A percentile compares a stretch with the other conserved stretches of the same genome.
Conservation (phyloP, 2,113 vertebrate genomes). For the Oreochromis niloticus region DNA sequence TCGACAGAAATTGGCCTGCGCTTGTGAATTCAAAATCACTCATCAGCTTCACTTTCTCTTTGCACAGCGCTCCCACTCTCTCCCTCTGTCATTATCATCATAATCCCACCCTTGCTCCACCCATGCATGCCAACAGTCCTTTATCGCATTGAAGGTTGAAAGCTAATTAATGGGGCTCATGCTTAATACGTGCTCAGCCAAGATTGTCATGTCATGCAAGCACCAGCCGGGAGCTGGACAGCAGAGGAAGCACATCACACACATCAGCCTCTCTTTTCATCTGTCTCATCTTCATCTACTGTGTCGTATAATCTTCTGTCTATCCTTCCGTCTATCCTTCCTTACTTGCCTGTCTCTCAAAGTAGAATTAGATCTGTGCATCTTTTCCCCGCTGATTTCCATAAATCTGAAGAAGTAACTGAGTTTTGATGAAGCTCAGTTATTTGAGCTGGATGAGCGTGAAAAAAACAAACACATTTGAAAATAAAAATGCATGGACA, state of each 20-base stretch:
- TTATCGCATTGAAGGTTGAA: constrained; percentile 44
- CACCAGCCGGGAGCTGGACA: not conserved
- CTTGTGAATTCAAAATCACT: not conserved
- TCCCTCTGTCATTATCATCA: not conserved
- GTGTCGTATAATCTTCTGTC: not conserved
- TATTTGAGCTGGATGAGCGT: not conserved
- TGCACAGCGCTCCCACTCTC: not conserved
- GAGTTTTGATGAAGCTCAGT: not conserved
- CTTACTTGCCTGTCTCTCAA: not conserved
- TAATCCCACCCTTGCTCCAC: not conserved
- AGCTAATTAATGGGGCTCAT: constrained; percentile 50
- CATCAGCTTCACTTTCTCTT: not conserved
- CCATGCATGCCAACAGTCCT: constrained; percentile 24
- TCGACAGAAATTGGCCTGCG: not conserved
- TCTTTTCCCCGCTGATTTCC: not conserved
- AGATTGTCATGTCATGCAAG: constrained; percentile 29
- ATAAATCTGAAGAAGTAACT: not conserved
- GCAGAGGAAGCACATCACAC: not conserved
- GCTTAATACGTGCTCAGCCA: constrained; percentile 10
- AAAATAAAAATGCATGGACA: not conserved
- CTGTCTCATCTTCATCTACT: not conserved
- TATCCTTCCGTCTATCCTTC: constrained; percentile 2
- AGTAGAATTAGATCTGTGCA: not conserved
- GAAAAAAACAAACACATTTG: not conserved
- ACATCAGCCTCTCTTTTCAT: not conserved